Evolutionary conservation across 1,140 invertebrate species (phyloP).

Genomic region (Acromyrmex heyeri): DNA sequence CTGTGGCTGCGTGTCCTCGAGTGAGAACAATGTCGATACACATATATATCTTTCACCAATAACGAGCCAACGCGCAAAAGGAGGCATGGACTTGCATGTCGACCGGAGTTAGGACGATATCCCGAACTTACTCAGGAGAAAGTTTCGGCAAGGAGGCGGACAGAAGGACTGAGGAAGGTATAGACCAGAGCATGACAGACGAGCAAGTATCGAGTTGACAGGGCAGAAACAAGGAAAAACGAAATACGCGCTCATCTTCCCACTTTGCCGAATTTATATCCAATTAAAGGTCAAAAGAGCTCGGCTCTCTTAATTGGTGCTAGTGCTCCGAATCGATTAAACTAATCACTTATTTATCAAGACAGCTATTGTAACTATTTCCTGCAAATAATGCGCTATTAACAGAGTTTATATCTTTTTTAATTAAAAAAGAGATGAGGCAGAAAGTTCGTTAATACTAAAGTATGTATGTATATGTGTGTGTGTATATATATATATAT

Average conservation of each 20-base stretch:
- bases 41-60: slow-evolving; percentile 60
- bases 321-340: neutral
- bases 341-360: neutral
- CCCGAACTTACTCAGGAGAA: slow-evolving; percentile 71
- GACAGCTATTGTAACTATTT: neutral
- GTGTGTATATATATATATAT: too few species aligned
- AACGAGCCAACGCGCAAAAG: slow-evolving; percentile 36
- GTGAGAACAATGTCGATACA: slow-evolving; percentile 73
- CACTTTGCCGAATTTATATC: neutral
- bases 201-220: slow-evolving; percentile 55
- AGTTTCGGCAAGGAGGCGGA: slow-evolving; percentile 73
- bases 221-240: slow-evolving; percentile 35
- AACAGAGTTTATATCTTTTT: neutral
- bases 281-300: neutral
- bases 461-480: neutral
- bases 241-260: neutral
- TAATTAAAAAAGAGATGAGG: neutral
- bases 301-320: neutral
- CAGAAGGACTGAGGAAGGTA: slow-evolving; percentile 50
- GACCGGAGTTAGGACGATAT: slow-evolving; percentile 74
- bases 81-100: slow-evolving; percentile 60
- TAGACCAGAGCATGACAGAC: slow-evolving; percentile 9
- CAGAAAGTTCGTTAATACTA: slow-evolving; percentile 2
- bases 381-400: neutral
- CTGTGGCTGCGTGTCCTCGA: slow-evolving; percentile 65